Evolutionary conservation across 2,888 invertebrate genomes (phyloP).

Genomic region (Dryadula phaetusa): DNA sequence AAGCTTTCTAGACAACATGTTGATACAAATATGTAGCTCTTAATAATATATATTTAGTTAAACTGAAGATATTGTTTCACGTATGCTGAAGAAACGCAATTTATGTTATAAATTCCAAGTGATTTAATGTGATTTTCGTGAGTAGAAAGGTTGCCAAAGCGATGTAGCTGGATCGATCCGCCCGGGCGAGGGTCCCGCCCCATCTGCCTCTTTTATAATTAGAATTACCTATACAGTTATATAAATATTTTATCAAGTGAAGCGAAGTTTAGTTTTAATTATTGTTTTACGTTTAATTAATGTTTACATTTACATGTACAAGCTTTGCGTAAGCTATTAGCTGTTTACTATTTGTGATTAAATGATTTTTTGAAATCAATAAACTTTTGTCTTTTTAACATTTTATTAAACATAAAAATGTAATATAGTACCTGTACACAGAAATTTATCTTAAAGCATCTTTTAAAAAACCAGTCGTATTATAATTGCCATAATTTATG

Average conservation of each 20-base stretch:
- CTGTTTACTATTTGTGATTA: no score
- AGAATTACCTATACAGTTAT: slow-evolving; percentile 23
- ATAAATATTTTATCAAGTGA: slow-evolving; percentile 11
- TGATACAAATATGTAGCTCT: no score
- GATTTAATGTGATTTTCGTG: slow-evolving; percentile 27
- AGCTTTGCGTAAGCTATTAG: no score
- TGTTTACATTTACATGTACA: no score
- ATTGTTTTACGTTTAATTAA: background rate
- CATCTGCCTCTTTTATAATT: slow-evolving; percentile 46
- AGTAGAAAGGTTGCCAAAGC: slow-evolving; percentile 36
- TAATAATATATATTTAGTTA: no score
- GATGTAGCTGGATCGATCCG: slow-evolving; percentile 69
- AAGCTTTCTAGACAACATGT: no score
- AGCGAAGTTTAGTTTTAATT: background rate
- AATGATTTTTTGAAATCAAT: background rate
- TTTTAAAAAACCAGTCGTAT: slow-evolving; percentile 35
- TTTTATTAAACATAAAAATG: slow-evolving; percentile 11
- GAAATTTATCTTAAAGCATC: slow-evolving; percentile 27
- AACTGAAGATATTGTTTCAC: background rate
- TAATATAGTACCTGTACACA: slow-evolving; percentile 15
- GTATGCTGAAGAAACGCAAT: background rate
- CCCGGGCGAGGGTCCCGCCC: slow-evolving; percentile 57
- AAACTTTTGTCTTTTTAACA: background rate
- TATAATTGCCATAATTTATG: slow-evolving; percentile 48
- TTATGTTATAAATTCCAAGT: slow-evolving; percentile 13